These are phyloP conservation scores for Bufotes viridis DNA, from an alignment of 2,797 vertebrate genomes.

Conservation along the genomic window DNA sequence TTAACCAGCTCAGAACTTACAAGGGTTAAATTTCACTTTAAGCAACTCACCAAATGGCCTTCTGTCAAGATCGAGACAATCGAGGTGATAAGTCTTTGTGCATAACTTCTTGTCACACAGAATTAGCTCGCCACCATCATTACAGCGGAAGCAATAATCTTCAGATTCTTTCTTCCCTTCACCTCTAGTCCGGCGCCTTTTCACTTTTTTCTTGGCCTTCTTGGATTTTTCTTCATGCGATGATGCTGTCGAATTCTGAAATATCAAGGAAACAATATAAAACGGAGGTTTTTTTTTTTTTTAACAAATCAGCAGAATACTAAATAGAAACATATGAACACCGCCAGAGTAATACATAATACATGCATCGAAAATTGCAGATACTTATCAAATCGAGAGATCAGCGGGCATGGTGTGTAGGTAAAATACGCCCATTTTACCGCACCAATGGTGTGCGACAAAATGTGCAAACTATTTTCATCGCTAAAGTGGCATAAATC, in stretches of 20 bases:
- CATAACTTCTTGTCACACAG: conserved; percentile 92
- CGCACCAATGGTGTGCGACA: no score
- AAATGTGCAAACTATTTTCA: no score
- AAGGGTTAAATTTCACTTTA: no score
- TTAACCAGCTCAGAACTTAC: no score
- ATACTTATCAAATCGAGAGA: no score
- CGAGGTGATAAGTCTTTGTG: conserved; percentile 96
- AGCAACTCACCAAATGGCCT: conserved; percentile 89
- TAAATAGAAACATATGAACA: no score
- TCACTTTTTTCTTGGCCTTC: conserved; percentile 85
- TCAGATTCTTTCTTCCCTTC: conserved; percentile 91
- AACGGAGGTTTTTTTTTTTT: background rate
- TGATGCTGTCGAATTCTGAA: conserved; percentile 76
- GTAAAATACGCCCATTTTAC: no score
- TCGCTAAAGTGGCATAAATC: no score
- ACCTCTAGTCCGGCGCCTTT: conserved; percentile 74
- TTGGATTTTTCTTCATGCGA: conserved; percentile 90
- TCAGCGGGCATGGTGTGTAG: no score
- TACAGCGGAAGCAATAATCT: conserved; percentile 96
- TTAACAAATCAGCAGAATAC: no score
- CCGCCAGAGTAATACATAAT: no score
- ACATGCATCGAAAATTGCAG: no score
- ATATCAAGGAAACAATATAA: background rate
- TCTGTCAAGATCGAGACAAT: conserved; percentile 92
- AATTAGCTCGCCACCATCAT: conserved; percentile 93